Evolutionary conservation across 2,888 invertebrate genomes (phyloP).

Genomic region (Agonopterix heracliana): DNA sequence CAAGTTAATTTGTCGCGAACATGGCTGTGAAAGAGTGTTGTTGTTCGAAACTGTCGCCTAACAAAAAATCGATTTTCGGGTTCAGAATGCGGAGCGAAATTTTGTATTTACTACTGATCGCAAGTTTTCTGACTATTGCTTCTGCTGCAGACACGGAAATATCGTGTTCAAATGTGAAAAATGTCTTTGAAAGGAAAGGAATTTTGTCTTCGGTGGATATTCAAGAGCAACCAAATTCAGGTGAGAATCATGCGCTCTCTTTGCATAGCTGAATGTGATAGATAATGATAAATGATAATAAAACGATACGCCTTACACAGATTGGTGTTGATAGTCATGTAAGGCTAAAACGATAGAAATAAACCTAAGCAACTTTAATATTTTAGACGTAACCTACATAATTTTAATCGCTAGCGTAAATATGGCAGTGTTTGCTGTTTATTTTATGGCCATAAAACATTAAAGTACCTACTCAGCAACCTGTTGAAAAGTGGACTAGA

Average conservation of each 20-base stretch:
- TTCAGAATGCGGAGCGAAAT: slow-evolving; percentile 65
- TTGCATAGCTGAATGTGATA: slow-evolving; percentile 33
- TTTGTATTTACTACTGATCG: slow-evolving; percentile 61
- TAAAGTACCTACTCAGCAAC: slow-evolving; percentile 4
- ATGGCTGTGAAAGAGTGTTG: slow-evolving; percentile 72
- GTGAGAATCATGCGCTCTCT: slow-evolving; percentile 55
- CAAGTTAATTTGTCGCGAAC: slow-evolving; percentile 34
- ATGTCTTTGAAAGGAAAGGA: slow-evolving; percentile 68
- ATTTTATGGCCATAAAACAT: slow-evolving; percentile 4
- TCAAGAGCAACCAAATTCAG: slow-evolving; percentile 69
- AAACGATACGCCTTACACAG: slow-evolving; percentile 22
- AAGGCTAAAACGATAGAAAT: not conserved
- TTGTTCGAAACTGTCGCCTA: slow-evolving; percentile 67
- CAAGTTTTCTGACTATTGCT: slow-evolving; percentile 50
- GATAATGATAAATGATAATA: slow-evolving; percentile 49
- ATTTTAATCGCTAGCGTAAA: not conserved
- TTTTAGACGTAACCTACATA: slow-evolving; percentile 5
- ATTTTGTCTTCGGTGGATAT: slow-evolving; percentile 65
- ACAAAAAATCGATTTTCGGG: slow-evolving; percentile 74
- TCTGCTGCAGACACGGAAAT: slow-evolving; percentile 53
- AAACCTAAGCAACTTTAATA: not conserved
- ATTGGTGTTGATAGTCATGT: slow-evolving; percentile 8
- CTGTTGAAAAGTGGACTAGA: no score
- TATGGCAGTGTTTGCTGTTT: slow-evolving; percentile 5
- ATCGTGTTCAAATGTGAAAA: slow-evolving; percentile 71